These are phyloP conservation scores for Papilio elwesi DNA, from an alignment of 2,888 invertebrate species.

Conservation along the genomic window DNA sequence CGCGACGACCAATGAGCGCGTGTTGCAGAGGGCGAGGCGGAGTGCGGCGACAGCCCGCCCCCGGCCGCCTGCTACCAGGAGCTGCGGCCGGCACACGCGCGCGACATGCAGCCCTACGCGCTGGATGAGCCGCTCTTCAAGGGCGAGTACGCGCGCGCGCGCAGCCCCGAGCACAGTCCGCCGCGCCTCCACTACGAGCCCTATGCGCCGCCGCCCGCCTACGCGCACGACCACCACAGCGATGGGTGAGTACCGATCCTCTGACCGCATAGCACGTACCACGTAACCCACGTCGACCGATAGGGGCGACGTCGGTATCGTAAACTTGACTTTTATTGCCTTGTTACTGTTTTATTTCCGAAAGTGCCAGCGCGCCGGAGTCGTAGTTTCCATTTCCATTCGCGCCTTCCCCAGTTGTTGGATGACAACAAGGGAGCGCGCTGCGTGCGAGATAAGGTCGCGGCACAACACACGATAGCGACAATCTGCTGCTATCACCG, in stretches of 20 bases:
- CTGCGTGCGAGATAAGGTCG: neutral
- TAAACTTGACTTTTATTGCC: neutral
- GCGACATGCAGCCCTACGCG: slow-evolving; percentile 78
- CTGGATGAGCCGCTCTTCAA: slow-evolving; percentile 51
- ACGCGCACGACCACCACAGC: slow-evolving; percentile 65
- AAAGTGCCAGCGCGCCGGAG: neutral
- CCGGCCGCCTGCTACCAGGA: slow-evolving; percentile 79
- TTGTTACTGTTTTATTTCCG: neutral
- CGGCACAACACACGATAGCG: slow-evolving; percentile 5
- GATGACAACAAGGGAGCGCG: neutral
- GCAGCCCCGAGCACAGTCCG: slow-evolving; percentile 39
- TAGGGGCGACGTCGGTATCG: neutral
- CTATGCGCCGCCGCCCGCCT: slow-evolving; percentile 65
- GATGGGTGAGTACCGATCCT: slow-evolving; percentile 64
- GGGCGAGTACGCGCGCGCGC: slow-evolving; percentile 55
- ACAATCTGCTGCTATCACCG: slow-evolving; percentile 20
- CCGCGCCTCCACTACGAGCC: slow-evolving; percentile 69
- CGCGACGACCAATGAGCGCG: slow-evolving; percentile 51
- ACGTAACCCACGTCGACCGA: too few species aligned
- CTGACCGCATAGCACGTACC: neutral
- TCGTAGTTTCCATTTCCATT: neutral
- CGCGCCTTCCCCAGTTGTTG: too few species aligned
- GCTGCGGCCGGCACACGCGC: slow-evolving; percentile 72
- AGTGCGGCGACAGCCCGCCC: slow-evolving; percentile 71
- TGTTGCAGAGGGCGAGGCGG: slow-evolving; percentile 73